Conservation (phyloP, 2,888 invertebrate genomes). For the Camponotus fellah region DNA sequence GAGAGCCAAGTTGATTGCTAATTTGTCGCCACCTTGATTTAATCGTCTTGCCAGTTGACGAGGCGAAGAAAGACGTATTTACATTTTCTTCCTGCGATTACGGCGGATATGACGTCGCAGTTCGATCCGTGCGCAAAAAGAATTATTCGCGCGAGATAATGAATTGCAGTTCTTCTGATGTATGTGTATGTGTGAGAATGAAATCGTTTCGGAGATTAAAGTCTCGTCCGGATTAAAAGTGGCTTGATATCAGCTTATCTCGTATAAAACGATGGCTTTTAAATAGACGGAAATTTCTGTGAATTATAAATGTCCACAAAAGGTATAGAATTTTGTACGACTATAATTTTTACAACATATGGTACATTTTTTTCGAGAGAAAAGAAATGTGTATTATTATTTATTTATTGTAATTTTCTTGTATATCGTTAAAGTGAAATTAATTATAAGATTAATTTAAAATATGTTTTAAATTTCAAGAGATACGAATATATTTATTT, state of each 20-base stretch:
- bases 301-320: background rate
- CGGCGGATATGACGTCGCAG: slow-evolving; percentile 31
- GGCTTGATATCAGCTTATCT: background rate
- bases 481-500: background rate
- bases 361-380: background rate
- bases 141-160: slow-evolving; percentile 48
- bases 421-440: background rate
- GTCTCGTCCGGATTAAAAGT: background rate
- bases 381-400: background rate
- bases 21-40: slow-evolving; percentile 33
- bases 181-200: background rate
- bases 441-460: background rate
- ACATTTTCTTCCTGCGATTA: slow-evolving; percentile 41
- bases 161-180: slow-evolving; percentile 28
- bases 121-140: slow-evolving; percentile 19
- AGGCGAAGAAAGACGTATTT: slow-evolving; percentile 27
- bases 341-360: background rate
- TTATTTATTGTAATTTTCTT: slow-evolving; percentile 1
- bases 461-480: background rate
- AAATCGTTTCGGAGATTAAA: slow-evolving; percentile 45
- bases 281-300: background rate
- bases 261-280: slow-evolving; percentile 2
- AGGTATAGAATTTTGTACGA: background rate
- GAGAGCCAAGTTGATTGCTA: slow-evolving; percentile 33
- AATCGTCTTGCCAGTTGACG: slow-evolving; percentile 34